Conservation (phyloP, 2,797 vertebrate species). For the Epinephelus awoara region DNA sequence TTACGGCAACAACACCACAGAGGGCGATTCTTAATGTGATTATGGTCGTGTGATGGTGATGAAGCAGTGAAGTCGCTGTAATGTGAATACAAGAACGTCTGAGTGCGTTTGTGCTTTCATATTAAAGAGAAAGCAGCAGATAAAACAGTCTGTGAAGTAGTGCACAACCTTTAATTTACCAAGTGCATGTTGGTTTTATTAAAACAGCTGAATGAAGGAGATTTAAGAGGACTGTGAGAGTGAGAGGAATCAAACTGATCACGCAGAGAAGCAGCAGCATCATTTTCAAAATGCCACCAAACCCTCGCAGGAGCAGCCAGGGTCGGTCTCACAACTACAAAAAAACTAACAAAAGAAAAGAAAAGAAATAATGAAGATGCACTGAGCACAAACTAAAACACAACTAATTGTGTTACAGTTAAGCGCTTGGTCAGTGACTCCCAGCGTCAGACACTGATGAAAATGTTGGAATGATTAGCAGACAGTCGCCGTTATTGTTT, state of each 20-base stretch:
- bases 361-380: too few species aligned
- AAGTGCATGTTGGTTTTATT: conserved; percentile 28
- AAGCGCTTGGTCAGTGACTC: too few species aligned
- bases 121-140: conserved; percentile 27
- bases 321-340: too few species aligned
- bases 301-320: too few species aligned
- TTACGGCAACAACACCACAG: conserved; percentile 48
- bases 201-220: conserved; percentile 21
- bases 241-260: background rate
- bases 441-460: too few species aligned
- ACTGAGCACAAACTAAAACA: too few species aligned
- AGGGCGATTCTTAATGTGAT: conserved; percentile 50
- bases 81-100: conserved; percentile 45
- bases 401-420: too few species aligned
- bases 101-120: conserved; percentile 34
- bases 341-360: too few species aligned
- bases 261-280: background rate
- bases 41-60: conserved; percentile 33
- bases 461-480: too few species aligned
- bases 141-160: conserved; percentile 58
- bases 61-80: conserved; percentile 50
- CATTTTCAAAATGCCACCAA: too few species aligned
- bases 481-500: too few species aligned
- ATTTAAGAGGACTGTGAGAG: conserved; percentile 25
- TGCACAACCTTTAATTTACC: conserved; percentile 28